These are phyloP conservation scores for Wasmannia auropunctata DNA, from an alignment of 1,140 invertebrate genomes.

Conservation along the genomic window DNA sequence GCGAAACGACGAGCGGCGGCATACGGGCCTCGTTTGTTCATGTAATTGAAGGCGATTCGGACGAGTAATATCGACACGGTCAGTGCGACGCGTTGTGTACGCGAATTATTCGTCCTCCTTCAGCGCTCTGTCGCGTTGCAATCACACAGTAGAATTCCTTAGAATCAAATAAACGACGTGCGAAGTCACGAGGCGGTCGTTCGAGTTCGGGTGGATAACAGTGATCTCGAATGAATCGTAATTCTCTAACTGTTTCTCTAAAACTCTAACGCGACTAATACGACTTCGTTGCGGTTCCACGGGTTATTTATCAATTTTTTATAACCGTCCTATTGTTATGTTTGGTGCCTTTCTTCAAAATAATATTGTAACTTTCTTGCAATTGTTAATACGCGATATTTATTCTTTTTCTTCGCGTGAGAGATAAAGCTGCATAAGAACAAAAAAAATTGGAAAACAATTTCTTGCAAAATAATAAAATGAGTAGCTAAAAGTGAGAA, in stretches of 20 bases:
- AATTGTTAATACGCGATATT: conserved; percentile 1
- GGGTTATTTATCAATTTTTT: not conserved
- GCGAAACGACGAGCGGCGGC: not conserved
- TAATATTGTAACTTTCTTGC: not conserved
- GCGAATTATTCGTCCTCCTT: not conserved
- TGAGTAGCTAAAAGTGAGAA: not conserved
- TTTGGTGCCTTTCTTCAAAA: not conserved
- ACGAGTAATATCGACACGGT: conserved; percentile 55
- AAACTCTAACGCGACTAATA: not conserved
- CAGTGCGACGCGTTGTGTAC: conserved; percentile 54
- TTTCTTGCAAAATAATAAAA: too few relatives aligned
- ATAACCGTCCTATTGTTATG: not conserved
- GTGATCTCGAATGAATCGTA: not conserved
- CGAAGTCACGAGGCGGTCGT: not conserved
- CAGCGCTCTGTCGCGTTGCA: not conserved
- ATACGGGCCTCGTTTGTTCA: conserved; percentile 62
- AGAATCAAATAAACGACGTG: conserved; percentile 10
- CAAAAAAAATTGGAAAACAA: not conserved
- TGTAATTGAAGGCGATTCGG: conserved; percentile 66
- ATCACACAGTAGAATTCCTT: not conserved
- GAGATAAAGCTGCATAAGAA: not conserved
- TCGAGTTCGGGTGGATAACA: not conserved
- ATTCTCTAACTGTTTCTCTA: not conserved
- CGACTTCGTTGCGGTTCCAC: not conserved
- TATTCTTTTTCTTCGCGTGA: not conserved